Evolutionary conservation across 35 echinoderm and acorn worm species (phyloP), one percentile per base, ranked within the genome.

Genomic region (Eucidaris tribuloides): DNA sequence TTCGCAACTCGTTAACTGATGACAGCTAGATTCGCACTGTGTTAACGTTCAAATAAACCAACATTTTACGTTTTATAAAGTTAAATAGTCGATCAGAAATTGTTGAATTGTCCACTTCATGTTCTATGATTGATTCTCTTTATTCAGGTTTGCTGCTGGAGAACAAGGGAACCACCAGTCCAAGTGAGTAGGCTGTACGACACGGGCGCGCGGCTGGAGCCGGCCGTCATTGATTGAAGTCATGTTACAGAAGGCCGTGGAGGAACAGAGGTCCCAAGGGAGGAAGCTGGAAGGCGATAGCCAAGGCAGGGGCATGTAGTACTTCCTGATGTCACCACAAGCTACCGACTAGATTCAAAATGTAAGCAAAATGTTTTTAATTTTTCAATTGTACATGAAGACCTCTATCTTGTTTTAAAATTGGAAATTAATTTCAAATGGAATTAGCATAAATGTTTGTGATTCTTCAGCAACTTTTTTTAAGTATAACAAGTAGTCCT

Each of bases 221-320:
- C 96, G 37, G 77, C 96, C 15, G 96, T 99, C 3, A 90, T 99
- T 56, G 96, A 99, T 74, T n/a, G 96, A 99, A 37, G 78, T 89
- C 79, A 93, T 99, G 90, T 74, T 99, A 11, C 86, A 93, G 45
- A 93, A 84, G 65, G 96, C 96, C 9, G 91, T 99, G 2, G 96
- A 99, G 37, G 96, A 99, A 57, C 96, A 99, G 81, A 91, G 96
- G n/a, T n/a, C 13, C 96, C 96, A 17, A 99, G 93, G 60, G 96
- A 99, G 65, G 96, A 99, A 83, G 96, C 96, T 33, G 96, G 96
- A 60, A 77, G 84, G 28, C n/a, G n/a, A 99, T 99, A 80, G 90
- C 96, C 57, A 99, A 99, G 58, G 63, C 79, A 19, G 96, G 93
- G 76, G 96, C n/a, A 87, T 48, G 90, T 89, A 57, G 96, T 93